Evolutionary conservation across 2,797 vertebrate genomes (phyloP).

Genomic region (Scyliorhinus canicula): DNA sequence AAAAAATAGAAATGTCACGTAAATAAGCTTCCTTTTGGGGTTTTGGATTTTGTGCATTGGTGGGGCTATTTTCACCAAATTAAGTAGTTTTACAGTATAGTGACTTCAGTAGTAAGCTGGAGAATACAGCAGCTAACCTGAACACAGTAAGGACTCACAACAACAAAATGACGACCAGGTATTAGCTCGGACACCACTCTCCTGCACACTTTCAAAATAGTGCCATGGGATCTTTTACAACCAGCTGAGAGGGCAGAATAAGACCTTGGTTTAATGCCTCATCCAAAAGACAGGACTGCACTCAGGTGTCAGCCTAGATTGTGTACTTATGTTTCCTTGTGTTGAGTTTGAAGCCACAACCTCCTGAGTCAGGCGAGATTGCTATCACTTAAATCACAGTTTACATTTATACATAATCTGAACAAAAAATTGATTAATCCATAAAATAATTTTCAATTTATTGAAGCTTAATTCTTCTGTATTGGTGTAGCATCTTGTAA

Average conservation of each 20-base stretch:
- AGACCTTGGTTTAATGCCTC: background rate
- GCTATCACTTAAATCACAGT: background rate
- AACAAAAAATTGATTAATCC: background rate
- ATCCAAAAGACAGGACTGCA: background rate
- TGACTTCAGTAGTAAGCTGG: background rate
- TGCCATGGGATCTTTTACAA: background rate
- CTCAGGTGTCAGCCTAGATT: background rate
- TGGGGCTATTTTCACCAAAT: background rate
- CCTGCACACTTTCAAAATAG: background rate
- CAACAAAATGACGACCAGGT: background rate
- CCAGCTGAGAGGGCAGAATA: background rate
- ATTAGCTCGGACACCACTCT: background rate
- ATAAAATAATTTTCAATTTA: background rate
- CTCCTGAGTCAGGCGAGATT: background rate
- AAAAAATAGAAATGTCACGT: background rate
- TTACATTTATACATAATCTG: background rate
- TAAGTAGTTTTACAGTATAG: background rate
- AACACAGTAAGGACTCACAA: background rate
- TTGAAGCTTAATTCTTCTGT: background rate
- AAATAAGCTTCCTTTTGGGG: background rate
- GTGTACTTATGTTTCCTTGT: background rate
- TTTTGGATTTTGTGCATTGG: background rate
- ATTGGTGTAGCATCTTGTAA: background rate
- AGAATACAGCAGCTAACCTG: background rate
- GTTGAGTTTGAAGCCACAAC: background rate